Percentiles rank a stretch among this genome's conserved stretches.
Evolutionary conservation across 1,140 invertebrate genomes (phyloP).

Genomic region (Acromyrmex heyeri): DNA sequence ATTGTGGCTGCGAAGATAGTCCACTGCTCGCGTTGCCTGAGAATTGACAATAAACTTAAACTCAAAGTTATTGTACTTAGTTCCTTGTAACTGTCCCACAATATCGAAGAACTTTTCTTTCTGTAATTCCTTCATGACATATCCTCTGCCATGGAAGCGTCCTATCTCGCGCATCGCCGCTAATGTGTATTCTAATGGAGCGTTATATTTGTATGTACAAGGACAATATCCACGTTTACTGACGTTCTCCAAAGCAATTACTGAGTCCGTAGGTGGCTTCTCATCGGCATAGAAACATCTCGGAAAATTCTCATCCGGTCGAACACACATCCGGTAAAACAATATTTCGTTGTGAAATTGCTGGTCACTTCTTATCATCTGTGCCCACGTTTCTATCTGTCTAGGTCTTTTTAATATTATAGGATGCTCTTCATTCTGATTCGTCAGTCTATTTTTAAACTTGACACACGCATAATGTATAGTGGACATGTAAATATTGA

Average conservation of each 20-base stretch:
- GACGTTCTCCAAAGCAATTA: slow-evolving; percentile 81
- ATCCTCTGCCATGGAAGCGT: slow-evolving; percentile 82
- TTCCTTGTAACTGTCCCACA: slow-evolving; percentile 62
- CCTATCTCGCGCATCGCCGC: slow-evolving; percentile 80
- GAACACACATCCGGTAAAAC: slow-evolving; percentile 72
- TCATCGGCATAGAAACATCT: slow-evolving; percentile 63
- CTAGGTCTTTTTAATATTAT: not conserved
- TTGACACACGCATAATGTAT: slow-evolving; percentile 61
- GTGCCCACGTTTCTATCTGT: accelerated
- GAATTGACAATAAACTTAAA: accelerated
- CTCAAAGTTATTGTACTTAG: not conserved
- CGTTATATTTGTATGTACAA: slow-evolving; percentile 37
- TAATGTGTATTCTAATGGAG: slow-evolving; percentile 72
- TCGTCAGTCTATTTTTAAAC: slow-evolving; percentile 22
- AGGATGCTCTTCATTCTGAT: not conserved
- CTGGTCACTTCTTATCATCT: not conserved
- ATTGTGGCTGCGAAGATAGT: slow-evolving; percentile 52
- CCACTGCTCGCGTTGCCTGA: slow-evolving; percentile 23
- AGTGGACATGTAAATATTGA: slow-evolving; percentile 44
- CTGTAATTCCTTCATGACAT: slow-evolving; percentile 77
- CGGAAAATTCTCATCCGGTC: slow-evolving; percentile 54
- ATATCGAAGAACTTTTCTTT: slow-evolving; percentile 76
- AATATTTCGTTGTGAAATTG: slow-evolving; percentile 80
- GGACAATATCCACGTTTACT: slow-evolving; percentile 46
- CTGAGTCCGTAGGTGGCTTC: slow-evolving; percentile 6